Evolutionary conservation across 2,113 vertebrate genomes (phyloP), one percentile per base, ranked within the genome.

Genomic region (Odocoileus virginianus): DNA sequence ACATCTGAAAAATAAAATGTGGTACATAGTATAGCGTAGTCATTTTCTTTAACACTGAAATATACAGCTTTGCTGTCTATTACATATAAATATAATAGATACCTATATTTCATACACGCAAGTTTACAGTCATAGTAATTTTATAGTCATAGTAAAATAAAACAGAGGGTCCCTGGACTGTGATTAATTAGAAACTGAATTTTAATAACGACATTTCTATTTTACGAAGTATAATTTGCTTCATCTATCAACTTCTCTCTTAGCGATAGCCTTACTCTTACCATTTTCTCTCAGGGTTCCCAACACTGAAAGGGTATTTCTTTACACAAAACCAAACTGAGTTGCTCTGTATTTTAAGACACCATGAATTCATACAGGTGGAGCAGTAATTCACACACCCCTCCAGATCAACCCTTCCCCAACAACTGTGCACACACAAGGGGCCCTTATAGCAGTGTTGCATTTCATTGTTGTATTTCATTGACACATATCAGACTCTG

Each of bases 291-390:
- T 78, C 45, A 71, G 11, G 14, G 27, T 54, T 60, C 21, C 57
- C 54, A 43, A n/a, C 21, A 82, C 3, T 90, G 19, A 94, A 78
- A 88, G 9, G 8, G 40, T n/a, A 6, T 23, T 54, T 87, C 23
- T 94, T 89, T 52, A 89, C 89, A 87, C 52, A 94, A 61, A 96
- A 88, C 58, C n/a, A 76, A 90, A 61, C 6, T 76, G 55, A 86
- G 30, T 15, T 96, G 57, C 43, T 82, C 15, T 9, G 12, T 55
- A 79, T 83, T 87, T 87, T 81, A 89, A 71, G 83, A 67, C 13
- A 95, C 25, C 61, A 13, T 83, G 58, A 84, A 95, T 64, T 90
- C 23, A 76, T 12, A 52, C 4, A 91, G 23, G 40, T 74, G 4
- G 91, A 95, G 91, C 13, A 88, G n/a, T 86, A 82, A 82, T 28